phyloP scores from a whole-genome alignment of 2,113 vertebrate genomes.

The Poeciliopsis retropinna region DNA sequence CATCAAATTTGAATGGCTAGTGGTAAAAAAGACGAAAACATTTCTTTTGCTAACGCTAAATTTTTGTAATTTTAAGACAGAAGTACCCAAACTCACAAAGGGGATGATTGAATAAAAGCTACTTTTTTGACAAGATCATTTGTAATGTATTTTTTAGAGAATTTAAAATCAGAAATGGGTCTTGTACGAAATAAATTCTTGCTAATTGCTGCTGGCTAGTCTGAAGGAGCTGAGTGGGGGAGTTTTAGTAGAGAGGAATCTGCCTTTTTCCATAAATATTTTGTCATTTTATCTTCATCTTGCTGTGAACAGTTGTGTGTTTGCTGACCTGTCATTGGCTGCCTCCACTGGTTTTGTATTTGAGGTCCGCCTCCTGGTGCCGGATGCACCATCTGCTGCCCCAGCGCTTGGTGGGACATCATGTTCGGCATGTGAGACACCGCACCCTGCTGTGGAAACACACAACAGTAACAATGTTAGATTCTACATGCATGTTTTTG shows the following conservation, averaged over 20 bases:
- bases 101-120: too few species aligned
- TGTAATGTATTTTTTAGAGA: too few species aligned
- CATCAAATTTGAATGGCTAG: too few species aligned
- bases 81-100: too few species aligned
- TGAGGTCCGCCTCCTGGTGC: constrained; percentile 83
- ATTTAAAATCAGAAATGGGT: too few species aligned
- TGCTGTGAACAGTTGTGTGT: background rate
- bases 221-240: too few species aligned
- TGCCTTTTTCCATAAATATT: background rate
- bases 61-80: too few species aligned
- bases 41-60: too few species aligned
- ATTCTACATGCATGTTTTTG: background rate
- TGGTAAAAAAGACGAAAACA: too few species aligned
- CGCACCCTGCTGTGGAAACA: constrained; percentile 77
- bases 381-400: constrained; percentile 84
- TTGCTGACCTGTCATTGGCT: constrained; percentile 79
- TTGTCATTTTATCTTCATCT: background rate
- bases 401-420: constrained; percentile 85
- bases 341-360: constrained; percentile 85
- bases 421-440: constrained; percentile 86
- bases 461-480: background rate
- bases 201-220: too few species aligned
- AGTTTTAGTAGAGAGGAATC: background rate
- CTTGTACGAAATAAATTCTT: too few species aligned
- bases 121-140: too few species aligned